Base-by-base conservation (phyloP, 2,888 invertebrate genomes). In the Epistrophe grossulariae region DNA sequence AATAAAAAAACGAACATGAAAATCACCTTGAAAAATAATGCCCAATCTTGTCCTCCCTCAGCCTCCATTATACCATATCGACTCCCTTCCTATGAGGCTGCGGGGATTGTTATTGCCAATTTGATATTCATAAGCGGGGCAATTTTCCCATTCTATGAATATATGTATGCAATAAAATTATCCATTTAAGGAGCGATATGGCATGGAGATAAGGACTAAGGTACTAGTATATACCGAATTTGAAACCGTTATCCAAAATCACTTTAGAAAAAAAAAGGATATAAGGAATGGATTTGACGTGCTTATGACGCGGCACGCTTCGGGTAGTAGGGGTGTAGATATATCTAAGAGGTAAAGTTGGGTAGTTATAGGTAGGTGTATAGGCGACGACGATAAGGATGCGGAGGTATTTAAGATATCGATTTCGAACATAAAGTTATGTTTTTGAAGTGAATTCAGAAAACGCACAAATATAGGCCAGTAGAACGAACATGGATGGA, bases 81-180 rank as follows among this genome's bases (percentile, higher is more conserved):
- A 43, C 40, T 43, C 40, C 62, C 62, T 62, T 76, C 48, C 9
- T 38, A 19, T 15, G 72, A 64, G 72, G 64, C 59, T 81, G 80
- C 76, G 57, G 80, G 77, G 76, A 72, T 81, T 79, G 83, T 87
- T 83, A 83, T 87, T 83, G 79, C 76, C 87, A 60, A 87, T 83
- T 87, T 87, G 83, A 83, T 87, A 87, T 87, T 87, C 87, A 87
- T 87, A 87, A 87, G 59, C 79, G 60, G 72, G 74, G 45, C 64
- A 83, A 76, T 82, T 70, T 70, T 50, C 52, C 70, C 81, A n/a
- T 52, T 28, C 71, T 52, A 40, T 43, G 8, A 70, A 70, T 70
- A 40, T 70, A 72, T 81, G 50, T 77, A 62, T 82, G 82, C 85
- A 73, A 74, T 85, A 85, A 82, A 85, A 82, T 48, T 59, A 73